Percentiles rank a stretch among this genome's conserved stretches.
phyloP scores from a whole-genome alignment of 2,113 vertebrate genomes.

The Diadophis punctatus region DNA sequence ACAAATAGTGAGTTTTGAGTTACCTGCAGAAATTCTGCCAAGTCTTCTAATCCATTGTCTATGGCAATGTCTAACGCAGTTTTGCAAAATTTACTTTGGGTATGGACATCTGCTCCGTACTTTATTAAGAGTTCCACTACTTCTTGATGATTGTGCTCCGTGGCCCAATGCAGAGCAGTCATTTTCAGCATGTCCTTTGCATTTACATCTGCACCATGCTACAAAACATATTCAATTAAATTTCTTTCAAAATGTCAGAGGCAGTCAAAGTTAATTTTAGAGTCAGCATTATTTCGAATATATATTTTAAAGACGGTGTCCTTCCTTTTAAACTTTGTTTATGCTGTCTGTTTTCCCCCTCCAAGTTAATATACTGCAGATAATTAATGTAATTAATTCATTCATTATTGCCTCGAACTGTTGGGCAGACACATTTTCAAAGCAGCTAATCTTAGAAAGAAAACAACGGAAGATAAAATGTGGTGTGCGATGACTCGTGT shows the following conservation, averaged over 20 bases:
- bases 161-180: constrained; percentile 88
- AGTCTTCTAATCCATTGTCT: constrained; percentile 84
- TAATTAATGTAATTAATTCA: not conserved
- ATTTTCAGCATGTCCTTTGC: constrained; percentile 90
- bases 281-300: not conserved
- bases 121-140: constrained; percentile 85
- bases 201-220: constrained; percentile 87
- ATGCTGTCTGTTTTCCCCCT: not conserved
- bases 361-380: not conserved
- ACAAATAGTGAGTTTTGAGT: not conserved
- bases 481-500: not conserved
- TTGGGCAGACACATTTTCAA: not conserved
- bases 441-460: not conserved
- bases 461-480: not conserved
- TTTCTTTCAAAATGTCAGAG: constrained; percentile 1
- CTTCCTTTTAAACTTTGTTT: not conserved
- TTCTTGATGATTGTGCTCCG: constrained; percentile 81
- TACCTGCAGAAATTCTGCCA: constrained; percentile 86
- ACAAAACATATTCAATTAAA: constrained; percentile 32
- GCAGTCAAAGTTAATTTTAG: not conserved
- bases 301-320: not conserved
- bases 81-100: constrained; percentile 87
- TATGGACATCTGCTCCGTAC: constrained; percentile 85
- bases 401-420: not conserved
- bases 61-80: constrained; percentile 83